Evolutionary conservation across 2,797 vertebrate genomes (phyloP), one percentile per base, ranked within the genome.

Genomic region (Podarcis siculus): DNA sequence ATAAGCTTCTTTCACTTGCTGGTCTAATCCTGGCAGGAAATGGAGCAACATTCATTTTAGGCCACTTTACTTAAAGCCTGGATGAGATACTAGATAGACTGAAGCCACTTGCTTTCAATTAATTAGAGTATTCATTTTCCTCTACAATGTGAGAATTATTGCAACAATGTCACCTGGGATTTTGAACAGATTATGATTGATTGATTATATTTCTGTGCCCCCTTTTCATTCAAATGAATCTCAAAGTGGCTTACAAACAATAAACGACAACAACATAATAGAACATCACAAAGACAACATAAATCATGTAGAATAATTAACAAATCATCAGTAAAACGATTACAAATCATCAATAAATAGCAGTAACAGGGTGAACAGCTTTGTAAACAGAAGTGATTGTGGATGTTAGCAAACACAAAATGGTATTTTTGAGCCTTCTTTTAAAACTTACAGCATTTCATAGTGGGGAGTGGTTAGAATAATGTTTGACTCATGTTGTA

Each of bases 401-500:
- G 12, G 19, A 23, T 32, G 17, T 37, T 35, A 8, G 19, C 82
- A 78, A 32, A 17, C 45, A 21, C 32, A 87, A 12, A 80, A 27
- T 39, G 32, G 72, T 81, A 5, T 78, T 83, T 72, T 45, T 77
- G 25, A 32, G 27, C 39, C 5, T 0, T 87, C 32, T 15, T 10
- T 92, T 92, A 30, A 45, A 1, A 85, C 85, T 55, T 77, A 27
- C 69, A 3, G 7, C 35, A 39, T 13, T 90, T 35, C 17, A 92
- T n/a, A 82, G 27, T 55, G 13, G 39, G 30, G 4, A 73, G 79
- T 78, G 88, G 25, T 39, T 23, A 49, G 69, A 77, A 58, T 23
- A 30, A 55, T 90, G 27, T 85, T 90, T 92, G 91, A 92, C 10
- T 89, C 82, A 87, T 83, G 58, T 58, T 64, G 49, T 25, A 5